Percentiles rank a stretch among this genome's conserved stretches.
Conservation (phyloP, 2,888 invertebrate species). For the Lysandra bellargus region DNA sequence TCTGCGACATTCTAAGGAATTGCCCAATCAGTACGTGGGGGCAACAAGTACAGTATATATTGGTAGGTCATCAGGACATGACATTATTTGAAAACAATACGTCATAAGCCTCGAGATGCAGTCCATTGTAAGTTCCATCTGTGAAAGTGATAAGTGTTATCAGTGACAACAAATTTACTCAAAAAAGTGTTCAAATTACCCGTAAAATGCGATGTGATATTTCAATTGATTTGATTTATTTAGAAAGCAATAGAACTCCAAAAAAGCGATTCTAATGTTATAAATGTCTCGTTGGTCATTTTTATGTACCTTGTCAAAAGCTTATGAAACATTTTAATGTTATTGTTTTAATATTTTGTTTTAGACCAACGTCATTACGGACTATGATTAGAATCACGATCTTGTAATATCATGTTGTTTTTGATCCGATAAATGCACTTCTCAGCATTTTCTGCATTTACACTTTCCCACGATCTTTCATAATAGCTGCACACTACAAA, state of each 20-base stretch:
- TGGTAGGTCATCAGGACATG: conserved; percentile 66
- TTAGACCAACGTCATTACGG: conserved; percentile 5
- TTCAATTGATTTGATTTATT: neutral
- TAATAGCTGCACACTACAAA: neutral
- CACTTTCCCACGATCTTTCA: conserved; percentile 27
- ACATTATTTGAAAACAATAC: conserved; percentile 54
- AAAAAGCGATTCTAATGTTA: too few species aligned
- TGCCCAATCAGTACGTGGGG: conserved; percentile 72
- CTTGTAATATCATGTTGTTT: conserved; percentile 21
- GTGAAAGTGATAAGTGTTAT: conserved; percentile 8
- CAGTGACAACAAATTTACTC: conserved; percentile 9
- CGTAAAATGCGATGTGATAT: neutral
- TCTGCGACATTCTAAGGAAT: conserved; percentile 66
- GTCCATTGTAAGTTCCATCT: conserved; percentile 65
- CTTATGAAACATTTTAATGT: neutral
- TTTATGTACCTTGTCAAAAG: neutral
- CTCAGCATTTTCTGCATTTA: conserved; percentile 28
- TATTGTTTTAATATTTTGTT: conserved; percentile 6
- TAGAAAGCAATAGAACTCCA: neutral
- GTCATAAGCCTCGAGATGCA: conserved; percentile 57
- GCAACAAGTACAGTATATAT: conserved; percentile 67
- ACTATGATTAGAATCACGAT: conserved; percentile 19
- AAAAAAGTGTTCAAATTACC: neutral
- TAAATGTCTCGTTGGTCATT: neutral
- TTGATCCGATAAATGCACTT: conserved; percentile 27